phyloP scores from a whole-genome alignment of 2,797 vertebrate species.

The Neosalanx taihuensis region DNA sequence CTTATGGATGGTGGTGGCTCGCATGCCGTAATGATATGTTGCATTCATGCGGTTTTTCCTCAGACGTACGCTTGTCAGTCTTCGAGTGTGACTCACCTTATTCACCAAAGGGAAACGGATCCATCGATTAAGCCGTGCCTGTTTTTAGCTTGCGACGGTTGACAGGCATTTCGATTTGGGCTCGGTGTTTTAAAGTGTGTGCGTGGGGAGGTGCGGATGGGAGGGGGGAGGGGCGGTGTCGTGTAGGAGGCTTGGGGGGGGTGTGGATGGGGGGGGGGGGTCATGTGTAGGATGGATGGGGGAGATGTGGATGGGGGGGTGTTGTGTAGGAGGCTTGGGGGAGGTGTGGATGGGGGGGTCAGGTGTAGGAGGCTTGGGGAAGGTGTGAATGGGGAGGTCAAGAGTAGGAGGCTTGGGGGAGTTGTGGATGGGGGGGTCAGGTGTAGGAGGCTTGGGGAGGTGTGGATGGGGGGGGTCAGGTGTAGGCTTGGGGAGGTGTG shows the following conservation, averaged over 20 bases:
- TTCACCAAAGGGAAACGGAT: conserved; percentile 51
- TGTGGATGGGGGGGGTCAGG: no score
- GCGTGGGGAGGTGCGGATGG: background rate
- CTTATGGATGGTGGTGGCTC: conserved; percentile 55
- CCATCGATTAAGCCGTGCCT: conserved; percentile 12
- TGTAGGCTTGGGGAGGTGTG: no score
- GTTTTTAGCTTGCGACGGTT: conserved; percentile 11
- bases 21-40: conserved; percentile 61
- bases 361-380: no score
- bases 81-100: conserved; percentile 53
- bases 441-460: no score
- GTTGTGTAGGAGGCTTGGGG: no score
- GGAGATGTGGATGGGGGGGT: background rate
- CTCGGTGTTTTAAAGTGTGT: conserved; percentile 21
- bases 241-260: no score
- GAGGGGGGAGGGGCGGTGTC: no score
- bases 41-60: conserved; percentile 56
- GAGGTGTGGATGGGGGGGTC: no score
- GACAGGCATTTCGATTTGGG: conserved; percentile 23
- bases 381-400: no score
- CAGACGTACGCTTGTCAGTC: conserved; percentile 40
- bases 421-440: no score
- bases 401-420: no score
- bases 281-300: background rate
- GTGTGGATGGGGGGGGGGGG: no score